phyloP scores from a whole-genome alignment of 1,140 invertebrate genomes.

The Caenorhabditis briggsae region DNA sequence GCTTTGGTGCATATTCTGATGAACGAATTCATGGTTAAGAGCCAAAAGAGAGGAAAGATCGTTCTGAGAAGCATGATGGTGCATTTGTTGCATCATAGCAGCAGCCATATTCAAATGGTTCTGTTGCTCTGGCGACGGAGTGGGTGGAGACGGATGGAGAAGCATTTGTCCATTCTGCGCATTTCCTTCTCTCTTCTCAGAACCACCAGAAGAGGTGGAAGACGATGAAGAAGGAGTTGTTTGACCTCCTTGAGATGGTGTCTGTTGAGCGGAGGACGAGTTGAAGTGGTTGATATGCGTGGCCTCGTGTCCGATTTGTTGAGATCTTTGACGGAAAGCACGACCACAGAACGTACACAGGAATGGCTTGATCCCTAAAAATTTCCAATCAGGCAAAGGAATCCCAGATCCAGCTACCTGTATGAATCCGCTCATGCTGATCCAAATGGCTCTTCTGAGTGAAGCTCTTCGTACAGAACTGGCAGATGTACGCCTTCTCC shows the following conservation, averaged over 20 bases:
- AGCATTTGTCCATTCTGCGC: background rate
- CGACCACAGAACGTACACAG: slow-evolving; percentile 73
- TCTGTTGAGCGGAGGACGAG: background rate
- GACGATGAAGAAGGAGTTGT: slow-evolving; percentile 21
- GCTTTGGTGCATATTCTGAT: background rate
- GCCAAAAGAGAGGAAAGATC: slow-evolving; percentile 4
- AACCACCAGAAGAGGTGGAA: background rate
- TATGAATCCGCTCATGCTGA: slow-evolving; percentile 77
- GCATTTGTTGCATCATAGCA: slow-evolving; percentile 9
- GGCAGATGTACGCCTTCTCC: slow-evolving; percentile 74
- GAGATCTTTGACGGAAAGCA: slow-evolving; percentile 73
- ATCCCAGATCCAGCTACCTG: slow-evolving; percentile 55
- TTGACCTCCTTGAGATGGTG: background rate
- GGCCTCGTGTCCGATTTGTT: slow-evolving; percentile 75
- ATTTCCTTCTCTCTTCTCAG: background rate
- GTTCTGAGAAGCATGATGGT: background rate
- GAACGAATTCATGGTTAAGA: slow-evolving; percentile 9
- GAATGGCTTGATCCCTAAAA: slow-evolving; percentile 74
- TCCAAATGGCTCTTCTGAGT: slow-evolving; percentile 76
- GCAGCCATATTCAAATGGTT: slow-evolving; percentile 23
- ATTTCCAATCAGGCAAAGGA: too few relatives aligned
- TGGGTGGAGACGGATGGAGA: slow-evolving; percentile 3
- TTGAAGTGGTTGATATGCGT: slow-evolving; percentile 66
- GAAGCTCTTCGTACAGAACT: slow-evolving; percentile 73
- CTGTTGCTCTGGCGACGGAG: slow-evolving; percentile 35